phyloP scores from a whole-genome alignment of 2,113 vertebrate genomes.

The Gasterosteus nipponicus region DNA sequence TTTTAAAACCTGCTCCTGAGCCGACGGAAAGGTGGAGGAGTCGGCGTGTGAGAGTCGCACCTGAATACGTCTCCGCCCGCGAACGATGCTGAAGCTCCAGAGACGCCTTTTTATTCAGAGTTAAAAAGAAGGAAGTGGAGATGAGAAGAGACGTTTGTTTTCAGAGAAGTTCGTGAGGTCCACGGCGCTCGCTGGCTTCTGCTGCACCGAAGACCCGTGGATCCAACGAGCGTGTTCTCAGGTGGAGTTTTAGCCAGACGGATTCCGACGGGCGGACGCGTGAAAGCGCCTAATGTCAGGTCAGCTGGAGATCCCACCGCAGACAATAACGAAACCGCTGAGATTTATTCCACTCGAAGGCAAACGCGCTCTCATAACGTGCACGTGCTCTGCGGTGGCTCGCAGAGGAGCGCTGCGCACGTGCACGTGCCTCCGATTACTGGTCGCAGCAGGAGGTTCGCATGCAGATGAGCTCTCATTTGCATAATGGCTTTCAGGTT shows the following conservation, averaged over 20 bases:
- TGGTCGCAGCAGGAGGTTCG: conserved; percentile 49
- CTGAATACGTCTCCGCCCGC: no score
- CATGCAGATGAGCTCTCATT: conserved; percentile 63
- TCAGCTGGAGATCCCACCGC: conserved; percentile 1
- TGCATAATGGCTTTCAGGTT: conserved; percentile 60
- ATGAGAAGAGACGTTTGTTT: no score
- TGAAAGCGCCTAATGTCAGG: no score
- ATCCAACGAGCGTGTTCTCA: no score
- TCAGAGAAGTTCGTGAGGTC: no score
- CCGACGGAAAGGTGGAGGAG: conserved; percentile 1
- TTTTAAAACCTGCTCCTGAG: conserved; percentile 27
- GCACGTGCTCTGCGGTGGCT: conserved; percentile 8
- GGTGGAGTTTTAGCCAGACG: no score
- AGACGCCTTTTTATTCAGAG: no score
- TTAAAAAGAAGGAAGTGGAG: no score
- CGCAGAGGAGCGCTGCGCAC: conserved; percentile 11
- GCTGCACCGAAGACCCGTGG: no score
- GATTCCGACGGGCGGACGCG: no score
- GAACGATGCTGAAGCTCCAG: no score
- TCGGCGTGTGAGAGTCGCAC: not conserved
- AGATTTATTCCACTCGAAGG: conserved; percentile 47
- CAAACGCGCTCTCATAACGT: conserved; percentile 36
- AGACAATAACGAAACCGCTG: conserved; percentile 56
- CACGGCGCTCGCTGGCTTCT: no score
- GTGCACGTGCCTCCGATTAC: conserved; percentile 29